These are phyloP conservation scores for Tinea trinotella DNA, from an alignment of 2,888 invertebrate genomes.

Conservation along the genomic window DNA sequence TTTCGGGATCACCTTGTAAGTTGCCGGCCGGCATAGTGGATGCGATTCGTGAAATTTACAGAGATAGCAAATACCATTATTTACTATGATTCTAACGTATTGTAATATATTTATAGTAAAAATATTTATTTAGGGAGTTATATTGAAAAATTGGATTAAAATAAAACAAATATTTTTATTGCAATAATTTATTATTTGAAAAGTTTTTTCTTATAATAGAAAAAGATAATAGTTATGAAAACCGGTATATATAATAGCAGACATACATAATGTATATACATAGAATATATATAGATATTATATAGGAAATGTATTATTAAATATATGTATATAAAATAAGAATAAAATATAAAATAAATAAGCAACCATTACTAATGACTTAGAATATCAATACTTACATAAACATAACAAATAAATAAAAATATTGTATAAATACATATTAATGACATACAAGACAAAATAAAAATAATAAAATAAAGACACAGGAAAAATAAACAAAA, in stretches of 20 bases:
- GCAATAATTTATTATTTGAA: background rate
- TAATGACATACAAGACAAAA: constrained; percentile 13
- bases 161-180: background rate
- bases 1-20: no score
- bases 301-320: background rate
- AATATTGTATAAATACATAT: background rate
- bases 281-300: background rate
- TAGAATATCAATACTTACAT: no score
- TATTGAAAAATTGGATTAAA: background rate
- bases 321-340: background rate
- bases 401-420: constrained; percentile 1
- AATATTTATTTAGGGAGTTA: no score
- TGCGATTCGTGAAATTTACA: no score
- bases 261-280: background rate
- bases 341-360: constrained; percentile 17
- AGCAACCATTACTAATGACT: no score
- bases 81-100: no score
- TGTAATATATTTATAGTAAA: no score
- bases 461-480: constrained; percentile 18
- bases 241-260: background rate
- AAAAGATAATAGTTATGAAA: no score
- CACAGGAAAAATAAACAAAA: background rate
- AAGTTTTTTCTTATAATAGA: background rate
- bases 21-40: no score
- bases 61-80: no score